A percentile compares a stretch with the other conserved stretches of the same genome.
phyloP scores from a whole-genome alignment of 2,888 invertebrate genomes.

The Luperina nickerlii region DNA sequence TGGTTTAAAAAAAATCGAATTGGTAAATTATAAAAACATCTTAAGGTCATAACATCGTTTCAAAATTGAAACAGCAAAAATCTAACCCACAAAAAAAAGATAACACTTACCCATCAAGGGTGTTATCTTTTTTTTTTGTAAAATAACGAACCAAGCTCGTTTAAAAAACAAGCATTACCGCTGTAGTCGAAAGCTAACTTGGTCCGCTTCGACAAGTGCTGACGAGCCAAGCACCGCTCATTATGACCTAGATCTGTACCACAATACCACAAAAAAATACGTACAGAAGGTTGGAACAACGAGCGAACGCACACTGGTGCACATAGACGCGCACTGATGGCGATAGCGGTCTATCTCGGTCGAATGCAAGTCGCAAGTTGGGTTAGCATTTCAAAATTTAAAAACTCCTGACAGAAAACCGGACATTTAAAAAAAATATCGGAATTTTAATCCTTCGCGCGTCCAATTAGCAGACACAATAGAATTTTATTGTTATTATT shows the following conservation, averaged over 20 bases:
- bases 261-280: background rate
- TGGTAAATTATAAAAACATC: background rate
- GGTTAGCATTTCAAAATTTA: background rate
- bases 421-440: background rate
- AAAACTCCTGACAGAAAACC: background rate
- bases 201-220: slow-evolving; percentile 59
- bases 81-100: no score
- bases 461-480: no score
- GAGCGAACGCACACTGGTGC: background rate
- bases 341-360: background rate
- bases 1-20: background rate
- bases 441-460: background rate
- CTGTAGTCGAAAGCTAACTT: slow-evolving; percentile 49
- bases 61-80: background rate
- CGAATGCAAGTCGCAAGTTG: background rate
- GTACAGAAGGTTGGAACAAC: background rate
- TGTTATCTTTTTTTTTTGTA: no score
- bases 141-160: background rate
- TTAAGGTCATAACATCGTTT: background rate
- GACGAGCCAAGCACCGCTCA: slow-evolving; percentile 65
- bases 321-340: background rate
- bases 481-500: no score
- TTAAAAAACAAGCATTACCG: slow-evolving; percentile 9
- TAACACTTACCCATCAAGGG: no score
- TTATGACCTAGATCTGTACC: slow-evolving; percentile 66